Evolutionary conservation across 2,113 vertebrate species (phyloP).

Genomic region (Tachycineta bicolor): DNA sequence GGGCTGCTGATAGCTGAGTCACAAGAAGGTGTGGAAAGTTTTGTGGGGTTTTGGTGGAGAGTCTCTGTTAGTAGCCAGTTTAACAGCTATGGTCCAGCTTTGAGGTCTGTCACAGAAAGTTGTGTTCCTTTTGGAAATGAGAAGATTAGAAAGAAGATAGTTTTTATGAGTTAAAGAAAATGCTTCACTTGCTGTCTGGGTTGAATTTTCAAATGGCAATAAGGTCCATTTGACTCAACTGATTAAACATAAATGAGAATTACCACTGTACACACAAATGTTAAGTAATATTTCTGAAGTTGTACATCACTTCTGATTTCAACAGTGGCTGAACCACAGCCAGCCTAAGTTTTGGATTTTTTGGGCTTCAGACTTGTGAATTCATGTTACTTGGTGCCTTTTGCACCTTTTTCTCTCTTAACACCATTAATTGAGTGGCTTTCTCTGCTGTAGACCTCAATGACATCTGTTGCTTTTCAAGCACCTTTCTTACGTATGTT

Average conservation of each 20-base stretch:
- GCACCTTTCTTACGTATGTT: background rate
- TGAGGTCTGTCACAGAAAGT: background rate
- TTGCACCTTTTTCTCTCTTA: background rate
- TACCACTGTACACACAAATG: background rate
- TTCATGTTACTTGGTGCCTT: background rate
- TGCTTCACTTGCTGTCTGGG: background rate
- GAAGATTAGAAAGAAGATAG: background rate
- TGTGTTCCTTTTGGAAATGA: background rate
- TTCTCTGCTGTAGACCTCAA: background rate
- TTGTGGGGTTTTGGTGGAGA: background rate
- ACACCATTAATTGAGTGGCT: background rate
- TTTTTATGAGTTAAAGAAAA: background rate
- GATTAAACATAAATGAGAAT: background rate
- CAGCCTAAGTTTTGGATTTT: background rate
- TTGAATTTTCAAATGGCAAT: background rate
- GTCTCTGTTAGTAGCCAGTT: background rate
- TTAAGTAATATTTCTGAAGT: background rate
- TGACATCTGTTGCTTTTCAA: background rate
- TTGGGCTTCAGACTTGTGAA: background rate
- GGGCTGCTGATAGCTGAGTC: background rate
- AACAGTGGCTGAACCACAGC: background rate
- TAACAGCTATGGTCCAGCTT: background rate
- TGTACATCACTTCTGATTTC: background rate
- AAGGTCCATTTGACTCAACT: background rate
- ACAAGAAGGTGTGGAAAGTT: background rate